Evolutionary conservation across 2,113 vertebrate genomes (phyloP), one percentile per base, ranked within the genome.

Genomic region (Uropsilus gracilis): DNA sequence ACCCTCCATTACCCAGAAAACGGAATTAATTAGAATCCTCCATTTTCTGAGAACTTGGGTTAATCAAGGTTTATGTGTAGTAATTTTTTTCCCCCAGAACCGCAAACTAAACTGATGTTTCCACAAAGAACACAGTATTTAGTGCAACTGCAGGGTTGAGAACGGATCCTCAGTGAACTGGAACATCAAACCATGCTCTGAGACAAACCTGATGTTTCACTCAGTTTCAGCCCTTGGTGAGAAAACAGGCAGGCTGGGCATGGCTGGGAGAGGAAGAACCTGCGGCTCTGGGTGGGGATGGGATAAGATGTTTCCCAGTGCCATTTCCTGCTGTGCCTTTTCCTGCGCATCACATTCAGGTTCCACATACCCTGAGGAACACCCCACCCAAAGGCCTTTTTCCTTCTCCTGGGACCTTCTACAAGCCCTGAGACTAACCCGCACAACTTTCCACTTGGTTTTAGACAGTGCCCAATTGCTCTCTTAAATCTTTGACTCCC

Each of bases 201-300:
- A 95, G 72, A 93, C 91, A 90, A 96, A 86, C 82, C 32, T 28
- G 92, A 92, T 94, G 86, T 95, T 95, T 97, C 90, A 88, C 53
- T 93, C 13, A 2, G 57, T 78, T 94, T 80, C 59, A 69, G 77
- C 59, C 72, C 12, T 0, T 30, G 14, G 26, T 85, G 82, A 84
- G 80, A 63, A 94, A 75, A 91, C 72, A 91, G 37, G 48, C 30
- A 18, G 69, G 59, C 75, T 71, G 22, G 30, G 17, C 32, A 57
- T 26, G 28, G 46, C 39, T 17, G 34, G 53, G 80, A 44, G 14
- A 39, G 30, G 14, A 68, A 80, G 48, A 20, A 48, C 30, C 84
- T 61, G 82, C 46, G 80, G 32, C 32, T 83, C 32, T 28, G 22
- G 13, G 32, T 32, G 4, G 28, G 32, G 8, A 9, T 9, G 53